Evolutionary conservation across 2,113 vertebrate genomes (phyloP).

Genomic region (Capreolus pygargus): DNA sequence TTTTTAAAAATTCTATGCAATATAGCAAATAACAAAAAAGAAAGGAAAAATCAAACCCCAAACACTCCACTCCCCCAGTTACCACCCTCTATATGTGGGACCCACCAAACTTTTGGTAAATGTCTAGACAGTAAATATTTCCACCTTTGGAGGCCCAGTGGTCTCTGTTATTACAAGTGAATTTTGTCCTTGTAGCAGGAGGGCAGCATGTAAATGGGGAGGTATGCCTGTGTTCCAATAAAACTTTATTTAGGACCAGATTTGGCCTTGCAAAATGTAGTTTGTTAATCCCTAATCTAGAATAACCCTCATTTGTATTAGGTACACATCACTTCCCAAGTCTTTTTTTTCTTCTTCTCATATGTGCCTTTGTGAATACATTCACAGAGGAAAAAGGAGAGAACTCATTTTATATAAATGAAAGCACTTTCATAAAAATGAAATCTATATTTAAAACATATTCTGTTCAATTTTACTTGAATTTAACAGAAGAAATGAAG

Average conservation of each 20-base stretch:
- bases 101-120: background rate
- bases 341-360: background rate
- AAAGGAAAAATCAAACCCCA: background rate
- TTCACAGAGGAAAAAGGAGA: background rate
- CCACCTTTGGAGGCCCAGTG: background rate
- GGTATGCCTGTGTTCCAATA: background rate
- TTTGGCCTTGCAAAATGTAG: background rate
- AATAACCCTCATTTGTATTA: background rate
- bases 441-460: slow-evolving; percentile 27
- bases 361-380: background rate
- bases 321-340: background rate
- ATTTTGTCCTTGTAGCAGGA: background rate
- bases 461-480: slow-evolving; percentile 35
- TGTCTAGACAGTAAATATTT: background rate
- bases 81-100: background rate
- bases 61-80: rapidly evolving
- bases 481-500: slow-evolving; percentile 30
- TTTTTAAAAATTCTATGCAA: background rate
- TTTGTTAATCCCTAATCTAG: background rate
- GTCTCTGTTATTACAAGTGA: background rate
- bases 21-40: background rate
- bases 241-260: slow-evolving; percentile 10
- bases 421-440: slow-evolving; percentile 27
- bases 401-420: slow-evolving; percentile 15
- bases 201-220: background rate